Evolutionary conservation across 2,113 vertebrate genomes (phyloP), one percentile per base, ranked within the genome.

Genomic region (Festucalex cinctus): DNA sequence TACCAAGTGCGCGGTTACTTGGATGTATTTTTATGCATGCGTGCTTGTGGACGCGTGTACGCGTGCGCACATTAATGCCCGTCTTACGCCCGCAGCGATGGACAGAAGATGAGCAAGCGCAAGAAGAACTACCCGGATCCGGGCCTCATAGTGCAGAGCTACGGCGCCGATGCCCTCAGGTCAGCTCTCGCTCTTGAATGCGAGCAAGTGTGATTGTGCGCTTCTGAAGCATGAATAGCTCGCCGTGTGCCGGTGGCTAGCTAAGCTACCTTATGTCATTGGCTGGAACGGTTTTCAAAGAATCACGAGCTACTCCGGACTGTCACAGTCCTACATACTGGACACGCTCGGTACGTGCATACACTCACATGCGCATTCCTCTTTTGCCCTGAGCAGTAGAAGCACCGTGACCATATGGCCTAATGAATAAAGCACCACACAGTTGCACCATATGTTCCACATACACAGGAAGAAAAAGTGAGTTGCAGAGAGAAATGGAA

Each of bases 61-160:
- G 73, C 79, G 67, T 54, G 51, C 32, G 26, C 28, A 63, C 63
- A 61, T 71, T 86, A 71, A 86, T 81, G 46, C 69, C 63, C 79
- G 60, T 79, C 65, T 74, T 48, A 28, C 26, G 4, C 80, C 71
- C 58, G 58, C 81, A 99, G 97, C 71, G 97, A 99, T 90, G 97
- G 97, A 66, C 97, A 99, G 79, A 99, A 99, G 90, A 98, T 99
- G 97, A 98, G 96, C 88, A 99, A 98, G 84, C 94, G 96, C 41
- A 99, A 98, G 89, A 99, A 98, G 93, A 98, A 99, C 85, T 99
- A 99, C 51, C 97, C 97, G 0, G 97, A 99, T 75, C 97, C 97
- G 0, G 80, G 88, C 67, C 71, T 86, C 6, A 80, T 99, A 68
- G 94, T 99, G 76, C 85, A 94, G 68, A 93, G 59, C 77, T 98